Evolutionary conservation across 1,140 invertebrate species (phyloP).

Genomic region (Lamellibrachia luymesi): DNA sequence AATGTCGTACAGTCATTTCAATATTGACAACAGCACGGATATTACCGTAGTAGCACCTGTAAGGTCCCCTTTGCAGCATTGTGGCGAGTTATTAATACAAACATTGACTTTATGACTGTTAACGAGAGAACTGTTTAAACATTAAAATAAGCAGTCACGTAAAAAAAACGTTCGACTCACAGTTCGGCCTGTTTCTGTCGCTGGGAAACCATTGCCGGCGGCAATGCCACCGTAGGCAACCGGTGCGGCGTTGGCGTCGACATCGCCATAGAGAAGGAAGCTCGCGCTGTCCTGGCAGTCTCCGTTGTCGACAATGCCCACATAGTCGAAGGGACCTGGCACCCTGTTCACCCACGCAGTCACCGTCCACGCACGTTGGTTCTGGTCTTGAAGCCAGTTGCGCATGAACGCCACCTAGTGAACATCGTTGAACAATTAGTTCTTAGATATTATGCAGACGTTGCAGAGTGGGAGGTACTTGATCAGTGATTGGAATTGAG

Average conservation of each 20-base stretch:
- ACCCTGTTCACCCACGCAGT: neutral
- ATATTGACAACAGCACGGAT: too few relatives aligned
- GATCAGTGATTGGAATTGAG: neutral
- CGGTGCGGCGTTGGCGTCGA: neutral
- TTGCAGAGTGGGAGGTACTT: neutral
- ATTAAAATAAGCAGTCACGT: neutral
- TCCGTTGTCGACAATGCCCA: neutral
- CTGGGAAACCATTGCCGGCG: neutral
- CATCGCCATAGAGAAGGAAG: neutral
- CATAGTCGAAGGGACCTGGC: neutral
- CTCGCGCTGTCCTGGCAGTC: neutral
- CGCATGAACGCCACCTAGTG: neutral
- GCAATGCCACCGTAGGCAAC: neutral
- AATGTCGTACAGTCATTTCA: too few relatives aligned
- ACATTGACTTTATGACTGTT: too few relatives aligned
- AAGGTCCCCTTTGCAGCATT: too few relatives aligned
- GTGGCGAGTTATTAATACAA: too few relatives aligned
- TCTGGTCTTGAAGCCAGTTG: neutral
- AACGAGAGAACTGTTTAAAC: too few relatives aligned
- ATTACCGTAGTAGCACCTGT: too few relatives aligned
- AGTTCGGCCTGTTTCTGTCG: neutral
- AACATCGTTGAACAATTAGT: too few relatives aligned
- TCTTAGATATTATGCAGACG: neutral
- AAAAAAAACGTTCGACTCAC: neutral
- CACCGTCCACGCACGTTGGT: neutral